Percentiles rank a stretch among this genome's conserved stretches.
phyloP scores from a whole-genome alignment of 2,888 invertebrate species.

The Eilema griseolum region DNA sequence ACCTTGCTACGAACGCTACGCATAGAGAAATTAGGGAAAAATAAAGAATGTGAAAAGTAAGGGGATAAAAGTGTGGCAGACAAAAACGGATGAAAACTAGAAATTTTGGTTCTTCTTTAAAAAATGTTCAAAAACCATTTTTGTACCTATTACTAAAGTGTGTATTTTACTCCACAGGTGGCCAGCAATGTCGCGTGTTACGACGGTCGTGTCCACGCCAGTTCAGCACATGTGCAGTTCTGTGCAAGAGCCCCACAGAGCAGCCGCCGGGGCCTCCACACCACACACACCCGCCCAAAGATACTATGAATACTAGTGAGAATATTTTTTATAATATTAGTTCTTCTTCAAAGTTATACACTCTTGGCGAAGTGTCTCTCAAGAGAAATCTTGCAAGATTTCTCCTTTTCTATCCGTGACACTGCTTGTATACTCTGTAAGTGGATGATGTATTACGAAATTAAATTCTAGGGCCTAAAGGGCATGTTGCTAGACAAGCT shows the following conservation, averaged over 20 bases:
- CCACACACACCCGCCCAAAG: slow-evolving; percentile 70
- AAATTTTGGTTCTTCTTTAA: too few species aligned
- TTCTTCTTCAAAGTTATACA: not conserved
- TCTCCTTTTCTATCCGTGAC: too few species aligned
- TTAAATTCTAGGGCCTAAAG: not conserved
- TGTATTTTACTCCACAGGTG: slow-evolving; percentile 58
- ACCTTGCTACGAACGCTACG: too few species aligned
- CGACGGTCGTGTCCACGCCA: slow-evolving; percentile 64
- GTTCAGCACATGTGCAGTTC: slow-evolving; percentile 72
- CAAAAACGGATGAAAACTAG: too few species aligned
- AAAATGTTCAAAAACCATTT: too few species aligned
- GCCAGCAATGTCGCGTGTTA: slow-evolving; percentile 72
- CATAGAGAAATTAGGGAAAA: too few species aligned
- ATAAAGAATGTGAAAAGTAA: too few species aligned
- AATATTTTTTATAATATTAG: not conserved
- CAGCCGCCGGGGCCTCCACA: slow-evolving; percentile 77
- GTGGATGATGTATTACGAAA: not conserved
- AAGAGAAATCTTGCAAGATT: too few species aligned
- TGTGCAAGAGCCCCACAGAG: slow-evolving; percentile 80
- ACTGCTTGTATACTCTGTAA: too few species aligned
- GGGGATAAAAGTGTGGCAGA: too few species aligned
- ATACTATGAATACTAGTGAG: slow-evolving; percentile 66
- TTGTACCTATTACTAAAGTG: too few species aligned
- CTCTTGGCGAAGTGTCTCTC: too few species aligned
- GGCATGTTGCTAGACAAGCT: not conserved